These are phyloP conservation scores for Marronus borbonicus DNA, from an alignment of 2,888 invertebrate genomes.

Conservation along the genomic window DNA sequence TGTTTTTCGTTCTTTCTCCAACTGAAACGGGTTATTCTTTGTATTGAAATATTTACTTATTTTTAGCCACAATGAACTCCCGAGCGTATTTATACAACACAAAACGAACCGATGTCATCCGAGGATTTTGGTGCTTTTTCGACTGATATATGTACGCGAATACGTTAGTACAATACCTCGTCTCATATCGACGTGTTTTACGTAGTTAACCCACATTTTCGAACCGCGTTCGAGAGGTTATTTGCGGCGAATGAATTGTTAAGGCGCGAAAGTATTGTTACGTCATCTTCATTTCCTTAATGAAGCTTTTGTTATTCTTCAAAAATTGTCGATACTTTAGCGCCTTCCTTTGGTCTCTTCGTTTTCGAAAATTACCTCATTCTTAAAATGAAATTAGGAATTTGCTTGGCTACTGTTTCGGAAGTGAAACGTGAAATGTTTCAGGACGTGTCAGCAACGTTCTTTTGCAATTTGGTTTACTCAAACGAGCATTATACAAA, in stretches of 20 bases:
- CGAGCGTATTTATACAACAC: slow-evolving; percentile 30
- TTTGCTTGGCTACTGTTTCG: too few species aligned
- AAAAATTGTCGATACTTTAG: too few species aligned
- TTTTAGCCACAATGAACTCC: slow-evolving; percentile 45
- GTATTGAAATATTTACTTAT: slow-evolving; percentile 47
- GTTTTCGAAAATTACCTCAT: too few species aligned
- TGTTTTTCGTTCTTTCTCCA: slow-evolving; percentile 30
- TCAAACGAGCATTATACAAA: too few species aligned
- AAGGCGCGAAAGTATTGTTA: too few species aligned
- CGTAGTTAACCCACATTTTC: slow-evolving; percentile 18
- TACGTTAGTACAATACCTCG: neutral
- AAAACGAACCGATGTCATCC: slow-evolving; percentile 32
- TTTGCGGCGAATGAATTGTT: neutral
- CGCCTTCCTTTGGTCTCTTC: too few species aligned
- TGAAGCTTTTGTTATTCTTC: too few species aligned
- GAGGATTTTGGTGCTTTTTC: slow-evolving; percentile 34
- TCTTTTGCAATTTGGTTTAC: too few species aligned
- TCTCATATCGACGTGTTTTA: slow-evolving; percentile 9
- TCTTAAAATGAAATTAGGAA: too few species aligned
- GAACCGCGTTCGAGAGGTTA: neutral
- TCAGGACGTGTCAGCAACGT: too few species aligned
- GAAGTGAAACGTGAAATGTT: too few species aligned
- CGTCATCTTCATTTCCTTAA: too few species aligned
- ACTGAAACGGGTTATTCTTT: slow-evolving; percentile 41
- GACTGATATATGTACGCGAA: neutral